Evolutionary conservation across 2,113 vertebrate genomes (phyloP).

Genomic region (Tragulus kanchil): DNA sequence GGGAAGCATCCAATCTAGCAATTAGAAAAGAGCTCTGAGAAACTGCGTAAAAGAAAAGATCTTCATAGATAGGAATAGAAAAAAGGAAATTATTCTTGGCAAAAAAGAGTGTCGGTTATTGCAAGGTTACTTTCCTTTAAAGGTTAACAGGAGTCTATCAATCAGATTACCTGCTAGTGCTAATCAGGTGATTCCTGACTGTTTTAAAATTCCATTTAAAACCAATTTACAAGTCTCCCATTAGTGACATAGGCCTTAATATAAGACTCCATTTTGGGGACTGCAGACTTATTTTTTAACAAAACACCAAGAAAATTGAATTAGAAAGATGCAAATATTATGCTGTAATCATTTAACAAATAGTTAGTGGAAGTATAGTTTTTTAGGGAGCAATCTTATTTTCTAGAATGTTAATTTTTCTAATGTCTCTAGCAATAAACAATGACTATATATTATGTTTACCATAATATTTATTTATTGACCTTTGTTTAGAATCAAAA

Average conservation of each 20-base stretch:
- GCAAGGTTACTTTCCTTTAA: not conserved
- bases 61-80: not conserved
- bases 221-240: not conserved
- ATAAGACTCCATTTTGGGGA: not conserved
- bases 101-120: not conserved
- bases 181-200: not conserved
- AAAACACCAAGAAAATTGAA: not conserved
- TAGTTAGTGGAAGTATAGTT: not conserved
- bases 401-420: not conserved
- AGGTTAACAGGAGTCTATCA: not conserved
- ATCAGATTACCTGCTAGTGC: not conserved
- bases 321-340: not conserved
- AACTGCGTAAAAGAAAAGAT: not conserved
- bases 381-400: not conserved
- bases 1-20: not conserved
- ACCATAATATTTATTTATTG: not conserved
- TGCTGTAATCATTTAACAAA: not conserved
- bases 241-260: not conserved
- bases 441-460: not conserved
- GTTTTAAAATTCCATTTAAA: not conserved
- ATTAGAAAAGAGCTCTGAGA: not conserved
- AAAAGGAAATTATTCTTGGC: not conserved
- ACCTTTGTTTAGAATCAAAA: not conserved
- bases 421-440: not conserved
- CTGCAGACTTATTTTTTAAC: not conserved